phyloP scores from a whole-genome alignment of 2,113 vertebrate genomes.

The Dendrocopos noguchii region DNA sequence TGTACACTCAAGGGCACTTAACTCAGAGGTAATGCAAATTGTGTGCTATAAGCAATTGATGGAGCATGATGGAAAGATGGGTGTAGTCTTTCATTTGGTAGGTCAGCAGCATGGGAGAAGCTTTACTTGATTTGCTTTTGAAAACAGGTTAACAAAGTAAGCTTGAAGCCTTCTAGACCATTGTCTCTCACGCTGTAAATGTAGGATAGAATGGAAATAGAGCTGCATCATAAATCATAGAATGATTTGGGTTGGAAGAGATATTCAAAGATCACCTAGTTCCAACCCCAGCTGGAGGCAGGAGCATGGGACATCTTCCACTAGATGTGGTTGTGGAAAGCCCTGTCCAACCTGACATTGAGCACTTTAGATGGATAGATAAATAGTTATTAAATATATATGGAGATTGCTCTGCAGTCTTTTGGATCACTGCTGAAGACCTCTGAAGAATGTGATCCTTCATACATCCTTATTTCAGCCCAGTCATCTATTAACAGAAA shows the following conservation, averaged over 20 bases:
- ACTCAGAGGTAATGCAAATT: constrained; percentile 62
- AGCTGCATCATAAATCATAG: not conserved
- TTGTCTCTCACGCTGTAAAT: not conserved
- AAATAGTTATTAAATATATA: not conserved
- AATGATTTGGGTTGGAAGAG: not conserved
- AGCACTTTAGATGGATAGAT: not conserved
- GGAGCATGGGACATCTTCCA: not conserved
- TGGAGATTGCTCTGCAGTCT: not conserved
- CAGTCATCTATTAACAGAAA: not conserved
- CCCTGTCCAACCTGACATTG: not conserved
- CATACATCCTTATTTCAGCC: not conserved
- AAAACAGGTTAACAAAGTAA: constrained; percentile 24
- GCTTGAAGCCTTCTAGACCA: not conserved
- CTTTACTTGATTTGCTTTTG: constrained; percentile 47
- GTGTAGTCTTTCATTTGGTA: constrained; percentile 55
- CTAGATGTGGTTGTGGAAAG: not conserved
- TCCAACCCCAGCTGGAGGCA: not conserved
- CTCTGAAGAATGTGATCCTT: not conserved
- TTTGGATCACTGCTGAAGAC: not conserved
- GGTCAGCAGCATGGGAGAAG: constrained; percentile 17
- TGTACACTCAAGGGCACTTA: constrained; percentile 56
- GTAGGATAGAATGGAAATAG: not conserved
- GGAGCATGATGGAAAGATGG: constrained; percentile 54
- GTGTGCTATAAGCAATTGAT: constrained; percentile 54
- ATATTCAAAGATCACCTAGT: not conserved